These are phyloP conservation scores for Trachemys scripta DNA, from an alignment of 2,113 vertebrate genomes.

Conservation along the genomic window DNA sequence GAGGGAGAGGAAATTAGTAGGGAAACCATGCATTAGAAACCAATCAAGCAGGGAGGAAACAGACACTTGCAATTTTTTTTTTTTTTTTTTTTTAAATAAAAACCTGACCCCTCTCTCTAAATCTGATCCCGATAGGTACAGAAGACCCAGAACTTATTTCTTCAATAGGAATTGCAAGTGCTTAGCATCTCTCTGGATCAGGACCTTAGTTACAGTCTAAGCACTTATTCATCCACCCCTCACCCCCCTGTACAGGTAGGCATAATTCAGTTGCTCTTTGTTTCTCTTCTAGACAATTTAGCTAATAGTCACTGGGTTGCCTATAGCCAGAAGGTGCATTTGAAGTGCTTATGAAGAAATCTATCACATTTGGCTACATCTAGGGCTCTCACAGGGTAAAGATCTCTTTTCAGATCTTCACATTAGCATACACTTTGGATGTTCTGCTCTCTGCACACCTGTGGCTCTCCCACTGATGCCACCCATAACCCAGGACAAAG, in stretches of 20 bases:
- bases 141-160: background rate
- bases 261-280: background rate
- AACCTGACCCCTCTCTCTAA: background rate
- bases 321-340: background rate
- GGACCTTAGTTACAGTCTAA: background rate
- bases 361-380: background rate
- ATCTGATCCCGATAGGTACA: background rate
- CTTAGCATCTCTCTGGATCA: background rate
- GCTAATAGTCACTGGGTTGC: background rate
- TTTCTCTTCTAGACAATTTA: background rate
- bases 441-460: background rate
- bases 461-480: background rate
- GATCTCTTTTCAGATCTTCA: background rate
- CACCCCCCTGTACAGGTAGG: background rate
- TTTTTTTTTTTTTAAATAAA: background rate
- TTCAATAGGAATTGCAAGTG: background rate
- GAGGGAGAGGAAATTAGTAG: slow-evolving; percentile 79
- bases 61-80: background rate
- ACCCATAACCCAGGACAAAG: background rate
- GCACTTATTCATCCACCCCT: background rate
- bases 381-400: background rate
- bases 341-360: background rate
- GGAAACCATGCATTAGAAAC: slow-evolving; percentile 44
- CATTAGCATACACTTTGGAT: background rate
- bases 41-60: slow-evolving; percentile 47